Evolutionary conservation across 2,888 invertebrate species (phyloP), one percentile per base, ranked within the genome.

Genomic region (Acronicta psi): DNA sequence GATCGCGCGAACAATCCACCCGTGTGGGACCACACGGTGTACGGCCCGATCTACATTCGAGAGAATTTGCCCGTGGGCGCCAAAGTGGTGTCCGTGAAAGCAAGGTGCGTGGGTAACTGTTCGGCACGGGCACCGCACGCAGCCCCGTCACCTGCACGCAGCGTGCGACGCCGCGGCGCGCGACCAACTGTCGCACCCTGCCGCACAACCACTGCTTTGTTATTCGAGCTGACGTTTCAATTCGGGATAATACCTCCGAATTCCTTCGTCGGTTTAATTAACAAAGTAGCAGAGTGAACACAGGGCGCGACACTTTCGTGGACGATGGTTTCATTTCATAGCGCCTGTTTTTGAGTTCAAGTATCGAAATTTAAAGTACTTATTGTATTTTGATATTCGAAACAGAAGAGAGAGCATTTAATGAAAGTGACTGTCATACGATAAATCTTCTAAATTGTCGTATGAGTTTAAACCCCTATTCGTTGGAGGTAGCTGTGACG

Each of bases 1-100:
- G 98, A 98, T 96, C 97, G 98, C 95, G 99, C 98, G 89, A 99
- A 98, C 97, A 99, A 98, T 96, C 98, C 97, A 95, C 98, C 98
- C 95, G 97, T 98, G 94, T 99, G 98, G 98, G 98, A 98, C 95
- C 97, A 98, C 96, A 96, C 96, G 94, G 97, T 98, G 95, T 99
- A 98, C 95, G 98, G 98, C 93, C 98, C 98, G 91, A 98, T 98
- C 96, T 97, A 97, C 97, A 98, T 98, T 95, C 97, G 98, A 96
- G 98, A 99, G 96, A 98, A 98, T 96, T 97, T 98, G 96, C 97
- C 98, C 95, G 98, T 98, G 93, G 99, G 98, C 95, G 98, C 98
- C 95, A 98, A 97, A 96, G 98, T 99, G 96, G 97, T 98, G 95
- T 98, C 98, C 95, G 97, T 98, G 95, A 98, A 98, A 97, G 99